Evolutionary conservation across 2,888 invertebrate species (phyloP).

Genomic region (Eristalinus aeneus): DNA sequence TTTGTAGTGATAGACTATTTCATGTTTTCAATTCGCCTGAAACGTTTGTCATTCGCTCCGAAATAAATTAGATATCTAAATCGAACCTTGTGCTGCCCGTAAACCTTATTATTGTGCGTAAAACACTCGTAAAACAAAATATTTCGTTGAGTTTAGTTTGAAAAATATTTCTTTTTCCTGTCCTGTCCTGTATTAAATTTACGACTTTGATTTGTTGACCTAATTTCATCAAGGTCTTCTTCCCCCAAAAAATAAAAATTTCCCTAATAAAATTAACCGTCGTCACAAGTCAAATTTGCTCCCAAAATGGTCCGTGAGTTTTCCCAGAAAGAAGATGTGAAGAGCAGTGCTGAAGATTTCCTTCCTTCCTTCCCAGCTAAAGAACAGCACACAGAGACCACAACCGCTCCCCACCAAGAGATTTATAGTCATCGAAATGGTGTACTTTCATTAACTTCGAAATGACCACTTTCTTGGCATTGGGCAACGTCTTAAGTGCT

Average conservation of each 20-base stretch:
- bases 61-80: too few species aligned
- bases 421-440: conserved; percentile 50
- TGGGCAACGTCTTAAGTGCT: conserved; percentile 63
- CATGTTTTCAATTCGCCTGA: too few species aligned
- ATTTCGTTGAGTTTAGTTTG: neutral
- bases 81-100: too few species aligned
- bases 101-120: too few species aligned
- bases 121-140: neutral
- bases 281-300: neutral
- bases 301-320: neutral
- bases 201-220: neutral
- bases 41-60: too few species aligned
- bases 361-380: neutral
- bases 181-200: neutral
- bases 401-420: conserved; percentile 1
- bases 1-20: too few species aligned
- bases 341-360: neutral
- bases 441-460: conserved; percentile 42
- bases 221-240: neutral
- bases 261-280: neutral
- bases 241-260: neutral
- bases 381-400: neutral
- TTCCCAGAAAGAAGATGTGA: neutral
- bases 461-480: conserved; percentile 64
- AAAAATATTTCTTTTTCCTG: neutral